A percentile compares a stretch with the other conserved stretches of the same genome.
Conservation (phyloP, 2,797 vertebrate species). For the Sciaenops ocellatus region DNA sequence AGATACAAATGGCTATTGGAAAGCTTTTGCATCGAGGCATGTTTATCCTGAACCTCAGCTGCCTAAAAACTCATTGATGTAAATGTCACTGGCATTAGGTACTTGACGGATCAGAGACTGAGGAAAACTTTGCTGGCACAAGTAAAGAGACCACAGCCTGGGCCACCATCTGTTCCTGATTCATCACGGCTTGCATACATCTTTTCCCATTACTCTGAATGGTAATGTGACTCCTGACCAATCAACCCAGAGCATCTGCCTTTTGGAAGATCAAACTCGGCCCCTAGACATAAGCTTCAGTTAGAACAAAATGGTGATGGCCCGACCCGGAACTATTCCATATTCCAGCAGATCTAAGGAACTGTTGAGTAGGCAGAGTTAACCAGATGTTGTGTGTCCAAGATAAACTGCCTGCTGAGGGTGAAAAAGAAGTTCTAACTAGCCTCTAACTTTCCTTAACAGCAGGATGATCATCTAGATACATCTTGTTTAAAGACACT, state of each 20-base stretch:
- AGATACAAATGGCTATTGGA: not conserved
- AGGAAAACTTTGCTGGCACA: slow-evolving; percentile 67
- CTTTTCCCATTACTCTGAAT: slow-evolving; percentile 60
- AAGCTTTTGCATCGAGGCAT: not conserved
- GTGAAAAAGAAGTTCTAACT: not conserved
- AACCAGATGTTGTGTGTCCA: not conserved
- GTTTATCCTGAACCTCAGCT: slow-evolving; percentile 24
- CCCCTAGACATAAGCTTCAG: slow-evolving; percentile 47
- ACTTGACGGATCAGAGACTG: slow-evolving; percentile 52
- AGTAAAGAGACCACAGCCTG: slow-evolving; percentile 64
- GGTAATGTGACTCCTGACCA: slow-evolving; percentile 72
- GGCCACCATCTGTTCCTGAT: slow-evolving; percentile 79
- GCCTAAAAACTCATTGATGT: slow-evolving; percentile 33
- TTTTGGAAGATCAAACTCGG: slow-evolving; percentile 62
- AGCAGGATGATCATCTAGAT: not conserved
- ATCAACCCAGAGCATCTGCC: slow-evolving; percentile 63
- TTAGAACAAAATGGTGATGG: slow-evolving; percentile 33
- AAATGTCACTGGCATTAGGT: slow-evolving; percentile 55
- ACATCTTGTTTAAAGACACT: not conserved
- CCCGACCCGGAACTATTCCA: slow-evolving; percentile 7
- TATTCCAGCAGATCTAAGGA: not conserved
- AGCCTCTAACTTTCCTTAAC: not conserved
- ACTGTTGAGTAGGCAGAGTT: not conserved
- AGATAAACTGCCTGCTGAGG: not conserved
- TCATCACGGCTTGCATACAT: slow-evolving; percentile 70